A percentile compares a stretch with the other conserved stretches of the same genome.
phyloP scores from a whole-genome alignment of 2,113 vertebrate genomes.

The Psilopsiagon aymara region DNA sequence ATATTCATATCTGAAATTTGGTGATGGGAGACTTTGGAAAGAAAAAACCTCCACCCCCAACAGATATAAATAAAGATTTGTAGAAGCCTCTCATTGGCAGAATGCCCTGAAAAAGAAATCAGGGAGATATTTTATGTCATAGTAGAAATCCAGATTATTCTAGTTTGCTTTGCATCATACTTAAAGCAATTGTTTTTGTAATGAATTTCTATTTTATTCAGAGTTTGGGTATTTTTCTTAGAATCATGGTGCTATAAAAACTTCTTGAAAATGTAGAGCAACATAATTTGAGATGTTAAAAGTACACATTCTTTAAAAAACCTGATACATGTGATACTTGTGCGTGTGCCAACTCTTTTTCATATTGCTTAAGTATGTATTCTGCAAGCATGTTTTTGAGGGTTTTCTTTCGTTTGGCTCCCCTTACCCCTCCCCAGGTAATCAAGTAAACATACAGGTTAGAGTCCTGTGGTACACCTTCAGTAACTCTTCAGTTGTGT shows the following conservation, averaged over 20 bases:
- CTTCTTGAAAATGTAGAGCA: rapidly evolving
- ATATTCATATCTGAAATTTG: not conserved
- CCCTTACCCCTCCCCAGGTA: not conserved
- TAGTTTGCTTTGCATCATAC: not conserved
- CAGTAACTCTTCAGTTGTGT: not conserved
- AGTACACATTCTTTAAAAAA: not conserved
- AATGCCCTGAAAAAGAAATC: not conserved
- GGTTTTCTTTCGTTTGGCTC: not conserved
- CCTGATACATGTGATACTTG: not conserved
- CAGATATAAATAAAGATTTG: not conserved
- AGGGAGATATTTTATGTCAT: rapidly evolving
- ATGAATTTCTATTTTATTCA: not conserved
- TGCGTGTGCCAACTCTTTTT: not conserved
- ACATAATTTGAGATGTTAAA: not conserved
- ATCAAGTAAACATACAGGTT: not conserved
- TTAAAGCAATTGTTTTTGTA: not conserved
- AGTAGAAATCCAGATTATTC: not conserved
- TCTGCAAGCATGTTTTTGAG: not conserved
- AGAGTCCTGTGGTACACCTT: not conserved
- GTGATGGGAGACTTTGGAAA: not conserved
- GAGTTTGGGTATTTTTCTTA: not conserved
- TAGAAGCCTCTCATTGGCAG: not conserved
- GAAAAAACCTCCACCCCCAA: not conserved
- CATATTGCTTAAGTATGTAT: not conserved
- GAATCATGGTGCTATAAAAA: not conserved